These are phyloP conservation scores for Heliconius eleuchia DNA, from an alignment of 1,140 invertebrate species.

Conservation along the genomic window DNA sequence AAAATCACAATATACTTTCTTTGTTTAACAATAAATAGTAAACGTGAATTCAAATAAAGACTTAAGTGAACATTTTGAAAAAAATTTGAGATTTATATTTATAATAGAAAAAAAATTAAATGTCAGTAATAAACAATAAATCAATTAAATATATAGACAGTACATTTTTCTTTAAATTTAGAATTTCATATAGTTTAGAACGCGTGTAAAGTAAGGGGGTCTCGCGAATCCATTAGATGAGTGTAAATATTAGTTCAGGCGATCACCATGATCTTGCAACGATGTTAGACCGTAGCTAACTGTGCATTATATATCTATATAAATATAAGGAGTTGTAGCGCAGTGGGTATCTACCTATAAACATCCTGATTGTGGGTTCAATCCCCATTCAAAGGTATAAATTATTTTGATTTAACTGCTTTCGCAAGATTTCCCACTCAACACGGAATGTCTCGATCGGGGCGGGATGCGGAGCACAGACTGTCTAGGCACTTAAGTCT, in stretches of 20 bases:
- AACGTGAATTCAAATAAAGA: too few species aligned
- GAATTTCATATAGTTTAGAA: constrained; percentile 4
- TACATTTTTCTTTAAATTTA: not conserved
- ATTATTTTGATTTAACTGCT: too few species aligned
- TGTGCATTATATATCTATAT: not conserved
- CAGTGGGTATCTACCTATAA: too few species aligned
- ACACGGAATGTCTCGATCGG: too few species aligned
- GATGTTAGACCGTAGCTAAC: constrained; percentile 7
- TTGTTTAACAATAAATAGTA: too few species aligned
- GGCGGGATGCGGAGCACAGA: too few species aligned
- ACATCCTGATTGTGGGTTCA: too few species aligned
- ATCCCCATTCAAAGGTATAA: too few species aligned
- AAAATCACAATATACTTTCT: too few species aligned
- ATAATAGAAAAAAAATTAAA: not conserved
- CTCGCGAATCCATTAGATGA: constrained; percentile 34
- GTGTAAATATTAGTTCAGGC: constrained; percentile 33
- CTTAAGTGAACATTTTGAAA: not conserved
- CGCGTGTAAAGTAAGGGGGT: not conserved
- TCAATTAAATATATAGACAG: not conserved
- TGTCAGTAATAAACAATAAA: not conserved
- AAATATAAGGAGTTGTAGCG: not conserved
- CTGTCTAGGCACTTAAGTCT: too few species aligned
- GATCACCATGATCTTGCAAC: constrained; percentile 20
- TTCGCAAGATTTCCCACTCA: too few species aligned
- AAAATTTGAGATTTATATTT: too few species aligned